These are phyloP conservation scores for Drosophila ochracea DNA, from an alignment of 2,888 invertebrate genomes.

Conservation along the genomic window DNA sequence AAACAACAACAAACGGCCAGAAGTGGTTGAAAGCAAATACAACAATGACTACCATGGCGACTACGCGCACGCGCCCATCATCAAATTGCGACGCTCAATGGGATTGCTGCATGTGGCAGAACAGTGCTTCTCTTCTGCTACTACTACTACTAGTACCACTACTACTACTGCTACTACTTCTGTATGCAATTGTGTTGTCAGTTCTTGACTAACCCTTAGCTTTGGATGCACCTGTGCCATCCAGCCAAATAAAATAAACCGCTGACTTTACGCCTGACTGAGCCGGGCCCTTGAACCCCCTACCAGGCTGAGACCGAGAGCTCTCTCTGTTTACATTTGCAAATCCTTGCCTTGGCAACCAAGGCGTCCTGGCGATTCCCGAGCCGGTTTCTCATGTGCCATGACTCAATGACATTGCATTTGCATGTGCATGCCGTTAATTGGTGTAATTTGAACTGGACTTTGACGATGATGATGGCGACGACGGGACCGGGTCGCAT, in stretches of 20 bases:
- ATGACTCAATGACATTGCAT: slow-evolving; percentile 80
- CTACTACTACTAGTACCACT: neutral
- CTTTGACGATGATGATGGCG: slow-evolving; percentile 32
- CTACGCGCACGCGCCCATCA: slow-evolving; percentile 81
- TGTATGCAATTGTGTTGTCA: neutral
- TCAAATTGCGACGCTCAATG: slow-evolving; percentile 67
- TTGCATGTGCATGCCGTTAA: slow-evolving; percentile 75
- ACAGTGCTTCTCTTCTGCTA: slow-evolving; percentile 3
- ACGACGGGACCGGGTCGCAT: slow-evolving; percentile 7
- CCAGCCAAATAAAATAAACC: slow-evolving; percentile 14
- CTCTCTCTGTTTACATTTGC: slow-evolving; percentile 77
- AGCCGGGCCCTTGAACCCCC: slow-evolving; percentile 40
- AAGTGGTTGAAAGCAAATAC: slow-evolving; percentile 73
- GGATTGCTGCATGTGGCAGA: slow-evolving; percentile 18
- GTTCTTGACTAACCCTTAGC: slow-evolving; percentile 47
- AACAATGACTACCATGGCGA: slow-evolving; percentile 70
- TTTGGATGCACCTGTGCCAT: slow-evolving; percentile 51
- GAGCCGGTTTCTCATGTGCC: slow-evolving; percentile 59
- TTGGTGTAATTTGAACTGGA: slow-evolving; percentile 76
- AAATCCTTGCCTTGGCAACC: slow-evolving; percentile 63
- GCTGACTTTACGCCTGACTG: slow-evolving; percentile 54
- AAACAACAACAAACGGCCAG: slow-evolving; percentile 51
- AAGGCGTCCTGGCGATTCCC: slow-evolving; percentile 59
- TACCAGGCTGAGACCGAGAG: slow-evolving; percentile 2
- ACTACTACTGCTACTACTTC: neutral